Evolutionary conservation across 2,797 vertebrate genomes (phyloP), one percentile per base, ranked within the genome.

Genomic region (Cyprinodon diabolis): DNA sequence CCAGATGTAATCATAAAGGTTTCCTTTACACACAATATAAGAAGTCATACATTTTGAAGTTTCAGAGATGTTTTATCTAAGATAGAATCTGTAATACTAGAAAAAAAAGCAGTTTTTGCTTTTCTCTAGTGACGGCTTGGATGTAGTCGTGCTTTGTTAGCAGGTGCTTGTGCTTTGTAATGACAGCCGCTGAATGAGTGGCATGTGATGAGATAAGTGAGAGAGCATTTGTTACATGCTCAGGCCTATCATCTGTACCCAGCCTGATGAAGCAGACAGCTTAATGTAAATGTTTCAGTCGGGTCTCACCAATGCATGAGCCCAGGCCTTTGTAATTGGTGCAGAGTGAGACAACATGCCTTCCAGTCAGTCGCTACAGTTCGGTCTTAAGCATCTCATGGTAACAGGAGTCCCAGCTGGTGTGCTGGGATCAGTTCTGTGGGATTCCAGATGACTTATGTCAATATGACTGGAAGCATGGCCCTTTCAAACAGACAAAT

Each of bases 231-330:
- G 67, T 58, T 81, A 57, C 69, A 19, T 0, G 48, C 70, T 48
- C 4, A 2, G 49, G 23, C 78, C 68, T 57, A 77, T 78, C 4
- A 15, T 77, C 52, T 74, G 70, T 63, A 43, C 65, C 60, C 12
- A 30, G 69, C 45, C 73, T 62, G 68, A 62, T 70, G 77, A 66
- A 66, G 52, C 40, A 71, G 83, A 70, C 78, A 57, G 78, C 49
- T 80, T 75, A 80, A 86, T 76, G 85, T 87, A 88, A 90, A 92
- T 90, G 87, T 87, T 84, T 86, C 76, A 77, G 65, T 57, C 70
- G 65, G 83, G 84, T 87, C 82, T 90, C 84, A 81, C 75, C 84
- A 92, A 88, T 81, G 93, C 11, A 45, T 19, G 86, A 93, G 78
- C 81, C 10, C 71, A 56, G 66, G 72, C 76, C 74, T 87, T 78